Percentiles rank a stretch among this genome's conserved stretches.
phyloP scores from a whole-genome alignment of 2,797 vertebrate genomes.

The Balearica regulorum region DNA sequence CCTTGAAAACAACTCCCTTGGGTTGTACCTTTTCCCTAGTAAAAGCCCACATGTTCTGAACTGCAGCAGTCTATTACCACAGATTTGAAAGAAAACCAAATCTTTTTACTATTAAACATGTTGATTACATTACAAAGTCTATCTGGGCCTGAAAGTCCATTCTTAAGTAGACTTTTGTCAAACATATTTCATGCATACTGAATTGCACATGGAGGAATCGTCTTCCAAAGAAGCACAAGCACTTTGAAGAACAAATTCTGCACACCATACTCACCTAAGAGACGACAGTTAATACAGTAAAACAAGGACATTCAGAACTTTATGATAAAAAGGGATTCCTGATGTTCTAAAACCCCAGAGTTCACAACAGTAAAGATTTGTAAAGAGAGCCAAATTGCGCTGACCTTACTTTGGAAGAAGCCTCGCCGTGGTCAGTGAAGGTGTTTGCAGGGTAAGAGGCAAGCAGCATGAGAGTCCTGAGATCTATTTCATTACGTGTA shows the following conservation, averaged over 20 bases:
- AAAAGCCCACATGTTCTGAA: neutral
- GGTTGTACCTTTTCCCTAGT: neutral
- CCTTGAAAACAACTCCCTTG: constrained; percentile 1
- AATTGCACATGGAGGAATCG: neutral
- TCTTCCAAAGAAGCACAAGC: neutral
- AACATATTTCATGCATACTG: neutral
- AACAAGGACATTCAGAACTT: neutral
- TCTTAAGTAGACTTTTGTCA: neutral
- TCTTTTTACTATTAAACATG: neutral
- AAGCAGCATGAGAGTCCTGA: neutral
- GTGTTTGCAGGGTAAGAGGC: neutral
- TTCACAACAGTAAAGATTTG: neutral
- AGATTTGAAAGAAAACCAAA: neutral
- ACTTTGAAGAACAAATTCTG: neutral
- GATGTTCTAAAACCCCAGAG: neutral
- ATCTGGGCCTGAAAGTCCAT: neutral
- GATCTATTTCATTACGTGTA: neutral
- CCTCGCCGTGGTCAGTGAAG: neutral
- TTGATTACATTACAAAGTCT: neutral
- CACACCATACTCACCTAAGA: neutral
- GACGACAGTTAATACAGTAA: neutral
- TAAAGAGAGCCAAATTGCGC: neutral
- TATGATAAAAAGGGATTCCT: neutral
- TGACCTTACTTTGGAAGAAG: neutral
- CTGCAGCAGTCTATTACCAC: neutral